Evolutionary conservation across 2,888 invertebrate genomes (phyloP).

Genomic region (Ashinkailepas kermadecensis): DNA sequence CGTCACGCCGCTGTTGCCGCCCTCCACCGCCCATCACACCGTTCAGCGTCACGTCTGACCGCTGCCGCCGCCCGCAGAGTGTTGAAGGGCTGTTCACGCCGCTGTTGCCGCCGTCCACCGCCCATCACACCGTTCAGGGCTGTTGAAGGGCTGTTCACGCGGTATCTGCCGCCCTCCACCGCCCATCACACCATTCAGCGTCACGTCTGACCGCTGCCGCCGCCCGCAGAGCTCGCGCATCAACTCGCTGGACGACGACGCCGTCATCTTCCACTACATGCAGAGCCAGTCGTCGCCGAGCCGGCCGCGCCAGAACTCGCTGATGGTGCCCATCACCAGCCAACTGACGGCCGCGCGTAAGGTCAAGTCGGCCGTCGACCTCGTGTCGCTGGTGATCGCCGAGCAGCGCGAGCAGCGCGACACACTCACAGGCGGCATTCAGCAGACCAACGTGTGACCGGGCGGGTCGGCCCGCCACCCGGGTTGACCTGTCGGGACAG

Average conservation of each 20-base stretch:
- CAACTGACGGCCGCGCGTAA: not conserved
- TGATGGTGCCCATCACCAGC: constrained; percentile 17
- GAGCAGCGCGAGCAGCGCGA: constrained; percentile 17
- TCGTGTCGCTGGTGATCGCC: constrained; percentile 22
- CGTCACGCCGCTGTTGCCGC: too few species aligned
- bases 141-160: too few species aligned
- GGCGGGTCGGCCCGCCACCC: too few species aligned
- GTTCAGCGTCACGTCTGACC: too few species aligned
- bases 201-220: too few species aligned
- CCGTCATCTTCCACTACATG: not conserved
- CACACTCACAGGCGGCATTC: not conserved
- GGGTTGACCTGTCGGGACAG: too few species aligned
- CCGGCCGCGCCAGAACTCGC: constrained; percentile 20
- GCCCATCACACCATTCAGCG: too few species aligned
- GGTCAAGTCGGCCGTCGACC: constrained; percentile 24
- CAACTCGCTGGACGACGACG: constrained; percentile 7
- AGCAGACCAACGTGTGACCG: not conserved
- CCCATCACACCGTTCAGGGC: too few species aligned
- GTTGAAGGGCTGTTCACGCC: too few species aligned
- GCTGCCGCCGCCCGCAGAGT: not conserved
- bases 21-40: too few species aligned
- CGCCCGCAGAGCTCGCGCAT: not conserved
- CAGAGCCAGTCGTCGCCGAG: not conserved
- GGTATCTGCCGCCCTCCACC: too few species aligned
- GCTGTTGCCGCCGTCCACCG: too few species aligned